Base-by-base conservation (phyloP, 1,140 invertebrate genomes). In the Parasteatoda tepidariorum region DNA sequence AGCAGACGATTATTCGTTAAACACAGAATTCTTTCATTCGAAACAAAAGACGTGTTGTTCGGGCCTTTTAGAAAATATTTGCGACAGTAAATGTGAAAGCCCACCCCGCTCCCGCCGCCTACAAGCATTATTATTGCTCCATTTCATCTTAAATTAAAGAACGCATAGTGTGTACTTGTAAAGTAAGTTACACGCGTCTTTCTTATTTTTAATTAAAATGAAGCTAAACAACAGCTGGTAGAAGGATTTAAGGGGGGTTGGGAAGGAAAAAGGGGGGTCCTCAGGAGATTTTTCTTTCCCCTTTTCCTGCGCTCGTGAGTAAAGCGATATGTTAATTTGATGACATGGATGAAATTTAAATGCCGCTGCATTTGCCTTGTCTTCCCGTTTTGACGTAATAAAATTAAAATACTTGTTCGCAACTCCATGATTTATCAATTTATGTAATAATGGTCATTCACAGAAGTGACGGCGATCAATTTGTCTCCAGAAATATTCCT, bases 171-270 rank as follows among this genome's bases (percentile, higher is more conserved):
- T n/a, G 66, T 71, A 26, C 78, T 82, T 82, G 78, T 82, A 82
- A 82, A 82, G 48, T 79, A 68, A 79, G 78, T 82, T 57, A 82
- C 78, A 82, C 26, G 34, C 78, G 78, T 82, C 78, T 71, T 82
- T 82, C 78, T 82, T 82, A 82, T 82, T 82, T 82, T 82, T 82
- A 82, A 82, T 82, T 82, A 82, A 82, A 82, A 71, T 82, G 55
- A 55, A 54, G 30, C 31, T 22, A 22, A 48, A 48, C 66, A 41
- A 48, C 66, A 61, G 57, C 66, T 41, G 78, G 66, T 24, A 15
- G 33, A 48, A 54, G 78, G 67, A 82, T 82, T 82, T 82, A 70
- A 70, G 78, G 70, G 78, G 30, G 24, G 66, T 38, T 5, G 31
- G 64, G 30, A 26, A 11, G 13, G 30, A 15, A 28, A 24, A 55